phyloP scores from a whole-genome alignment of 1,140 invertebrate genomes.

The Bombus huntii region DNA sequence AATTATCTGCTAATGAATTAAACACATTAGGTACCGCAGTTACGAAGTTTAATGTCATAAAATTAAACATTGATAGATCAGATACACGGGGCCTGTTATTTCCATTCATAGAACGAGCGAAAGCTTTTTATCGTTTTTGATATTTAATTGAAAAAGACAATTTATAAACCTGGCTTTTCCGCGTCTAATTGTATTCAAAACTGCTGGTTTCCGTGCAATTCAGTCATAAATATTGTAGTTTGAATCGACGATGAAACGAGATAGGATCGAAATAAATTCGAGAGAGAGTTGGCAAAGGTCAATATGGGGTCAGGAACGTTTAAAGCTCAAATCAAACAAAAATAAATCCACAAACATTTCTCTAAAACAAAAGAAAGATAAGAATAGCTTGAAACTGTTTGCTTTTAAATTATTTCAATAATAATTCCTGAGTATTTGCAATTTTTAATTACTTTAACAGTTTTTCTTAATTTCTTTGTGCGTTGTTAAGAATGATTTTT shows the following conservation, averaged over 20 bases:
- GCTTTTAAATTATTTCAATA: too few relatives aligned
- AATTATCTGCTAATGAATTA: slow-evolving; percentile 6
- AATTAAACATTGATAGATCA: background rate
- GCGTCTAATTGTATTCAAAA: background rate
- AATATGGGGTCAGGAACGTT: background rate
- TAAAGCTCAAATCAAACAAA: background rate
- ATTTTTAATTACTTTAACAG: too few relatives aligned
- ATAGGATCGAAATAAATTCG: background rate
- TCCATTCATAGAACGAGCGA: background rate
- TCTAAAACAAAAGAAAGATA: background rate
- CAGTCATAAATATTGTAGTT: background rate
- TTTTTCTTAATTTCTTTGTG: too few relatives aligned
- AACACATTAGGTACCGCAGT: too few relatives aligned
- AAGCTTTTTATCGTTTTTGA: background rate
- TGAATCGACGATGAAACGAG: background rate
- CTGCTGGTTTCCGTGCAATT: background rate
- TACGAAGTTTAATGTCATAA: background rate
- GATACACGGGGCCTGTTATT: background rate
- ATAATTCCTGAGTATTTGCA: too few relatives aligned
- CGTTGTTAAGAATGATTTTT: too few relatives aligned
- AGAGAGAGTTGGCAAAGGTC: background rate
- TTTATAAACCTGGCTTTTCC: background rate
- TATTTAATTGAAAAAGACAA: background rate
- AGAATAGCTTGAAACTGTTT: too few relatives aligned
- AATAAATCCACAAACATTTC: background rate